Evolutionary conservation across 2,888 invertebrate species (phyloP).

Genomic region (Stenurella melanura): DNA sequence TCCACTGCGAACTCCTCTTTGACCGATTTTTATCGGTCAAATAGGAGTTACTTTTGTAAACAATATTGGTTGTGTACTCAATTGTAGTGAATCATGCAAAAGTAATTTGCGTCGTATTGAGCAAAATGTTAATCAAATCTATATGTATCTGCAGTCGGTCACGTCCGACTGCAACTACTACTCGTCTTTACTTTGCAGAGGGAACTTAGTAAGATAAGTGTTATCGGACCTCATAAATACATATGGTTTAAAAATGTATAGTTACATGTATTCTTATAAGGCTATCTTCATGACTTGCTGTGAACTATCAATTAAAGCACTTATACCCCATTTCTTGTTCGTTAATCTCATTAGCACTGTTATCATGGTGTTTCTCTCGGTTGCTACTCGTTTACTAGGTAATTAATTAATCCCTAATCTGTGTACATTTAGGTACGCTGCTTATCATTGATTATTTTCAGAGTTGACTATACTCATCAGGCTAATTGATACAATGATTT

Average conservation of each 20-base stretch:
- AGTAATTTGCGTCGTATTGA: too few relatives aligned
- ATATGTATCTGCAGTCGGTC: too few relatives aligned
- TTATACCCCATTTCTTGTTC: slow-evolving; percentile 66
- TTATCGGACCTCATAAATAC: not conserved
- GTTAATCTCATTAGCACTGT: slow-evolving; percentile 73
- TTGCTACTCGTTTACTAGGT: slow-evolving; percentile 69
- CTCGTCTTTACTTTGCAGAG: too few relatives aligned
- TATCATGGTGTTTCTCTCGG: slow-evolving; percentile 71
- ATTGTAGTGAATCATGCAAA: too few relatives aligned
- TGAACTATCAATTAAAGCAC: slow-evolving; percentile 71
- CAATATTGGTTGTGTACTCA: too few relatives aligned
- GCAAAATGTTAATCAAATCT: too few relatives aligned
- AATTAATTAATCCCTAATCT: slow-evolving; percentile 74
- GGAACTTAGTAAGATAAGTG: not conserved
- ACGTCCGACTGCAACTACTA: too few relatives aligned
- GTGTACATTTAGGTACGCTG: slow-evolving; percentile 20
- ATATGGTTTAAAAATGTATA: slow-evolving; percentile 59
- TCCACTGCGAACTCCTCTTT: too few relatives aligned
- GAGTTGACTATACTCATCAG: not conserved
- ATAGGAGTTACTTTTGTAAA: too few relatives aligned
- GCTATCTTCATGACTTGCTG: slow-evolving; percentile 69
- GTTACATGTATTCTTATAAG: slow-evolving; percentile 68
- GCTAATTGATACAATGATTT: too few relatives aligned
- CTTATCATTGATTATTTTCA: not conserved
- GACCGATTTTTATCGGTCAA: too few relatives aligned